Evolutionary conservation across 2,888 invertebrate genomes (phyloP).

Genomic region (Leuctra nigra): DNA sequence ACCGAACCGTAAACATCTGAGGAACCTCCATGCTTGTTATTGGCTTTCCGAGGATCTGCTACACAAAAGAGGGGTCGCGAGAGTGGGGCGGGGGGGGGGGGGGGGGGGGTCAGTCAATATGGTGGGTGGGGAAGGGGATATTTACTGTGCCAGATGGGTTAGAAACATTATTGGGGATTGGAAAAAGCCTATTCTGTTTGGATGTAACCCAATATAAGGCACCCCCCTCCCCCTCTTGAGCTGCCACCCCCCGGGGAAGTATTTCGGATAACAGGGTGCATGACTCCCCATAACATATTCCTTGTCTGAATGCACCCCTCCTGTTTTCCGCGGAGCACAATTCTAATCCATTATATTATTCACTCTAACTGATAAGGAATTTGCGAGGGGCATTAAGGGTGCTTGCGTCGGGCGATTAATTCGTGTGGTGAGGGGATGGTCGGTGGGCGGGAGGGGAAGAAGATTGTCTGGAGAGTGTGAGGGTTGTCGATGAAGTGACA

Average conservation of each 20-base stretch:
- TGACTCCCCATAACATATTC: not conserved
- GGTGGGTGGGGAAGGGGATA: conserved; percentile 14
- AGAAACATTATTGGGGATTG: conserved; percentile 18
- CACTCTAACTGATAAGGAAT: conserved; percentile 23
- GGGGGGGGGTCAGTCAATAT: conserved; percentile 11
- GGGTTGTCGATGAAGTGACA: conserved; percentile 17
- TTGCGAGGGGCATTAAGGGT: conserved; percentile 17
- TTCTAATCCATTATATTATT: conserved; percentile 20
- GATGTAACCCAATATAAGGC: conserved; percentile 23
- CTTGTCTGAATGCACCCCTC: not conserved
- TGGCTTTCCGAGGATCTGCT: conserved; percentile 23
- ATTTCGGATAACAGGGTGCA: conserved; percentile 14
- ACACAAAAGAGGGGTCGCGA: conserved; percentile 18
- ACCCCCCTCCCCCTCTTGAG: not conserved
- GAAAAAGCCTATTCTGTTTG: conserved; percentile 21
- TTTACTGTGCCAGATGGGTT: conserved; percentile 20
- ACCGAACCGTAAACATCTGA: conserved; percentile 26
- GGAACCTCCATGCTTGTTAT: conserved; percentile 24
- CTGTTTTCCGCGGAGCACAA: conserved; percentile 6
- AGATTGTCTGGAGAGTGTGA: conserved; percentile 4
- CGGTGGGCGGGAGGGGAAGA: conserved; percentile 15
- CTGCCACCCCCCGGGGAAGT: conserved; percentile 1
- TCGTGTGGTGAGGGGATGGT: conserved; percentile 24
- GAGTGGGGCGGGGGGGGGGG: conserved; percentile 3
- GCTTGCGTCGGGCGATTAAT: conserved; percentile 20